Evolutionary conservation across 2,797 vertebrate genomes (phyloP), one percentile per base, ranked within the genome.

Genomic region (Parambassis ranga): DNA sequence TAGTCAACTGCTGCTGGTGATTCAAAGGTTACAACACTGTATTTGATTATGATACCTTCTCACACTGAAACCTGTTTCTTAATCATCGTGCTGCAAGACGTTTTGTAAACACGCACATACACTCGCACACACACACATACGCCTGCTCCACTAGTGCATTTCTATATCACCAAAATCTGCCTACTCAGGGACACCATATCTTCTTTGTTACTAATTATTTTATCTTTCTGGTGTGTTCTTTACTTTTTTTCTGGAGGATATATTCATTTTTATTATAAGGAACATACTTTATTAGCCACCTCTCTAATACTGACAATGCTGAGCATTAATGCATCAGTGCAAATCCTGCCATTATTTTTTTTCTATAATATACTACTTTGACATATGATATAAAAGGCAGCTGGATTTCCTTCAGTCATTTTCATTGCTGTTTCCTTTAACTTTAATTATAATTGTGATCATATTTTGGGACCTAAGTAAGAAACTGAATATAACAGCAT

Each of bases 1-100:
- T 86, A 74, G 87, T 85, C 76, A 84, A 73, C 73, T 33, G 49
- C 61, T 37, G 57, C 46, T 10, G 13, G 18, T 68, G 61, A 75
- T 59, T 75, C 53, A 72, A 72, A 66, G 53, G 38, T 33, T 52
- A 50, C 43, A 33, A 57, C 48, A 46, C 7, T 10, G 5, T 46
- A 42, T 76, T 71, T 74, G 47, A 72, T 66, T 64, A 46, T 55
- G 56, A 70, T 56, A 39, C 49, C 27, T 61, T 48, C 10, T 47
- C n/a, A 4, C 43, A 23, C 16, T 55, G 19, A 55, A 50, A 70
- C 28, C 23, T 37, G 46, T 55, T 65, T 60, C 38, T 63, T 53
- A 53, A 53, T 63, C 31, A 32, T 22, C 13, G 19, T 8, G 30
- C 37, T 35, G 27, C 30, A 42, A 26, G 33, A 44, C 20, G 51